Percentiles rank a stretch among this genome's conserved stretches.
These are phyloP conservation scores for Lasiurus cinereus DNA, from an alignment of 2,113 vertebrate species.

Conservation along the genomic window DNA sequence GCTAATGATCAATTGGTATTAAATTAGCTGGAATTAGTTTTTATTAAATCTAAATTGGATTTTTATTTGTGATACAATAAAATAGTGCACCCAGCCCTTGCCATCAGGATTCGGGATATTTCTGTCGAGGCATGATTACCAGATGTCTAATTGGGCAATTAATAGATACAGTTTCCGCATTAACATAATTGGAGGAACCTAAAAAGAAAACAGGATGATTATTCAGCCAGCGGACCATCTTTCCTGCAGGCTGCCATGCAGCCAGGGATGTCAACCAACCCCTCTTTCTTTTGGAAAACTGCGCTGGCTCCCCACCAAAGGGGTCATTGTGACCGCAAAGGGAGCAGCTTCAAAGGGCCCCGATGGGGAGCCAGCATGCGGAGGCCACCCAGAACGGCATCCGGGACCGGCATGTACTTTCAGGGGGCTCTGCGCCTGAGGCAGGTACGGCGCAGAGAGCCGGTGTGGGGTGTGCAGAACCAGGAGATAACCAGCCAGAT, in stretches of 20 bases:
- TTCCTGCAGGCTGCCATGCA: slow-evolving; percentile 57
- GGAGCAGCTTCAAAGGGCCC: neutral
- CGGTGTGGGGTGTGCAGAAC: neutral
- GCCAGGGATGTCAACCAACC: slow-evolving; percentile 55
- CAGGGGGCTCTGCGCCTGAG: neutral
- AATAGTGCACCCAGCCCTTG: slow-evolving; percentile 68
- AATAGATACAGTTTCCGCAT: slow-evolving; percentile 69
- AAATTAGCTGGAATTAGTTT: slow-evolving; percentile 88
- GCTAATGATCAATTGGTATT: slow-evolving; percentile 87
- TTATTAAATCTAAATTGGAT: slow-evolving; percentile 88
- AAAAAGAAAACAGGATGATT: slow-evolving; percentile 77
- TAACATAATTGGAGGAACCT: slow-evolving; percentile 71
- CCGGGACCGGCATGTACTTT: neutral
- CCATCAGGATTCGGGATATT: slow-evolving; percentile 72
- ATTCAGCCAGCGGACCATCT: slow-evolving; percentile 71
- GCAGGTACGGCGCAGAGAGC: neutral
- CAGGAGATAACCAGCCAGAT: slow-evolving; percentile 59
- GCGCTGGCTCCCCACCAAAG: slow-evolving; percentile 8
- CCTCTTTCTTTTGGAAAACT: slow-evolving; percentile 38
- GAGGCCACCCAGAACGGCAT: slow-evolving; percentile 12
- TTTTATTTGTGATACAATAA: slow-evolving; percentile 80
- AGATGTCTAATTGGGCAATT: slow-evolving; percentile 76
- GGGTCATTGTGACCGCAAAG: neutral
- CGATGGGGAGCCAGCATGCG: rapidly evolving
- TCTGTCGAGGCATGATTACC: slow-evolving; percentile 68